Evolutionary conservation across 1,140 invertebrate genomes (phyloP).

Genomic region (Melitaea cinxia): DNA sequence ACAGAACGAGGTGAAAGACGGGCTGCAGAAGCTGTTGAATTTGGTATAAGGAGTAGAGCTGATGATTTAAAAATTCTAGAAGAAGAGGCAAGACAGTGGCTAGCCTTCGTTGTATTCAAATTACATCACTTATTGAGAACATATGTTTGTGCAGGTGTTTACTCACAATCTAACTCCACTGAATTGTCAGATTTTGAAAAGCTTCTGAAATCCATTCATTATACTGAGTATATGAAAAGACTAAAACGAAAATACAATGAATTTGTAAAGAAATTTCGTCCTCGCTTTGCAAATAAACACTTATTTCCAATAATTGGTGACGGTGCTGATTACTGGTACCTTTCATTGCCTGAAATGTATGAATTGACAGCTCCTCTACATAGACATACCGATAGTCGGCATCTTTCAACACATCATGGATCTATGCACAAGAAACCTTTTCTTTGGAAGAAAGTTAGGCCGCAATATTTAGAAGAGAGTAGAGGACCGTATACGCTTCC

Average conservation of each 20-base stretch:
- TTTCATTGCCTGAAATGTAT: constrained; percentile 75
- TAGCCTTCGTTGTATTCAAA: constrained; percentile 77
- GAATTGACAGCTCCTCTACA: constrained; percentile 53
- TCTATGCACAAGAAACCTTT: constrained; percentile 64
- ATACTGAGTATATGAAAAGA: constrained; percentile 75
- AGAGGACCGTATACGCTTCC: constrained; percentile 59
- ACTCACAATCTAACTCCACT: constrained; percentile 61
- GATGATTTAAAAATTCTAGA: constrained; percentile 70
- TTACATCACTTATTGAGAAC: constrained; percentile 78
- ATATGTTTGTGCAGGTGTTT: constrained; percentile 66
- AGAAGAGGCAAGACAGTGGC: constrained; percentile 71
- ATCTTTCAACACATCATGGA: constrained; percentile 56
- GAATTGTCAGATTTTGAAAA: constrained; percentile 75
- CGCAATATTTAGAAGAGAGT: constrained; percentile 37
- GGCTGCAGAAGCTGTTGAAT: constrained; percentile 66
- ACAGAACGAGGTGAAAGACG: constrained; percentile 63
- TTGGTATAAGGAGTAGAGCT: constrained; percentile 62
- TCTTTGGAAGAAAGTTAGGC: constrained; percentile 60
- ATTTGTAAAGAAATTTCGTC: constrained; percentile 64
- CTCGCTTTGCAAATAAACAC: constrained; percentile 63
- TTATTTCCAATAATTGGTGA: constrained; percentile 75
- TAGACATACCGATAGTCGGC: constrained; percentile 50
- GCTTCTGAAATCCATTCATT: constrained; percentile 72
- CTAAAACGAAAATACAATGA: constrained; percentile 73
- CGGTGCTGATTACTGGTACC: constrained; percentile 75